These are phyloP conservation scores for Germaria angustata DNA, from an alignment of 2,888 invertebrate genomes.

Conservation along the genomic window DNA sequence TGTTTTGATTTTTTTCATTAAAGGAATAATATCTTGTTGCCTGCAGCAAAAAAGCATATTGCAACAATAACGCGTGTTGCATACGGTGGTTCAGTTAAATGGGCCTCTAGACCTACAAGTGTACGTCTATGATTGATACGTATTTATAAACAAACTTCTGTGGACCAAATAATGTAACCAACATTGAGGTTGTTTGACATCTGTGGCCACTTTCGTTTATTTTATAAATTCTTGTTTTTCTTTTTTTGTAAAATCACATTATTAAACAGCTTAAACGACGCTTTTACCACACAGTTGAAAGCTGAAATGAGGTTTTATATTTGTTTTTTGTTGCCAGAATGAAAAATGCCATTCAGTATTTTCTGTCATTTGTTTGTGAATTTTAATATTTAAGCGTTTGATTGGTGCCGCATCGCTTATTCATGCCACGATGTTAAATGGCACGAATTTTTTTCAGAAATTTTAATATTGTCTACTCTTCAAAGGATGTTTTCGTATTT, in stretches of 20 bases:
- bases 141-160: background rate
- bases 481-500: conserved; percentile 35
- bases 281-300: background rate
- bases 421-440: background rate
- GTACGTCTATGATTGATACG: too few relatives aligned
- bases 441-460: background rate
- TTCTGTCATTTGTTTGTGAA: background rate
- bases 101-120: too few relatives aligned
- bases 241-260: background rate
- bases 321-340: background rate
- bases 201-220: background rate
- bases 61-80: too few relatives aligned
- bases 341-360: background rate
- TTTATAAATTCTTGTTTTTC: background rate
- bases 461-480: conserved; percentile 13
- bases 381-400: conserved; percentile 5
- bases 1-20: too few relatives aligned
- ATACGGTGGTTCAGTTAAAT: too few relatives aligned
- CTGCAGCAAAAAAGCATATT: too few relatives aligned
- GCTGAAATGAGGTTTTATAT: conserved; percentile 5
- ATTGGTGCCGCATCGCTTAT: background rate
- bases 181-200: background rate
- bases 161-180: background rate
- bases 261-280: background rate
- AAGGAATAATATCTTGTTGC: too few relatives aligned